A percentile compares a stretch with the other conserved stretches of the same genome.
Conservation (phyloP, 1,140 invertebrate genomes). For the Heliconius eleuchia region DNA sequence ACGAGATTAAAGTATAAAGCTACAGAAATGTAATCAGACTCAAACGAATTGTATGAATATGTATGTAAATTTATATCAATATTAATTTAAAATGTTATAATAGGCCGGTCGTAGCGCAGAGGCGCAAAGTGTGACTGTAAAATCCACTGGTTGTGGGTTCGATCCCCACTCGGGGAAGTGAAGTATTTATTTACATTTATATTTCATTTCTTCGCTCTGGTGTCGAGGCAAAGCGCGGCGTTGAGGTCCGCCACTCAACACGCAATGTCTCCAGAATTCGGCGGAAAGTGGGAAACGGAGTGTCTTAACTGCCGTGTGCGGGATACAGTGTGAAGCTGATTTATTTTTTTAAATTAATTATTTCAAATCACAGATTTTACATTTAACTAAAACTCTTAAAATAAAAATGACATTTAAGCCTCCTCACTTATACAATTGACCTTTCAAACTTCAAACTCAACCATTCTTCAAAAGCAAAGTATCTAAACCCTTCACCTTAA, state of each 20-base stretch:
- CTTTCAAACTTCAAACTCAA: background rate
- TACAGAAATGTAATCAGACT: too few species aligned
- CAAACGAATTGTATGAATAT: too few species aligned
- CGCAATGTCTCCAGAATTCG: background rate
- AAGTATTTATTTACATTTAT: background rate
- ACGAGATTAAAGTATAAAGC: too few species aligned
- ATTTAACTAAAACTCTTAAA: too few species aligned
- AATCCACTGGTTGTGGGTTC: background rate
- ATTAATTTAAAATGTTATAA: too few species aligned
- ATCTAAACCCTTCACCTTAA: slow-evolving; percentile 9
- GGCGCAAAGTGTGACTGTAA: too few species aligned
- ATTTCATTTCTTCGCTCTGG: background rate
- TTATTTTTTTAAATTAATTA: too few species aligned
- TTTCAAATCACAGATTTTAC: background rate
- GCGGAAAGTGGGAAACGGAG: background rate
- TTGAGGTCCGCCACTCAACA: background rate
- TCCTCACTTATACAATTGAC: background rate
- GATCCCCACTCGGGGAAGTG: background rate
- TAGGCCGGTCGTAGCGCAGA: too few species aligned
- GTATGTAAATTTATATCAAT: too few species aligned
- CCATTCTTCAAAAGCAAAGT: background rate
- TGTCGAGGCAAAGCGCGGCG: background rate
- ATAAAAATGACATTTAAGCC: background rate
- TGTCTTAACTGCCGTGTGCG: background rate
- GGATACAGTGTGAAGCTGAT: background rate